phyloP scores from a whole-genome alignment of 2,113 vertebrate genomes.

The Dermatemys mawii region DNA sequence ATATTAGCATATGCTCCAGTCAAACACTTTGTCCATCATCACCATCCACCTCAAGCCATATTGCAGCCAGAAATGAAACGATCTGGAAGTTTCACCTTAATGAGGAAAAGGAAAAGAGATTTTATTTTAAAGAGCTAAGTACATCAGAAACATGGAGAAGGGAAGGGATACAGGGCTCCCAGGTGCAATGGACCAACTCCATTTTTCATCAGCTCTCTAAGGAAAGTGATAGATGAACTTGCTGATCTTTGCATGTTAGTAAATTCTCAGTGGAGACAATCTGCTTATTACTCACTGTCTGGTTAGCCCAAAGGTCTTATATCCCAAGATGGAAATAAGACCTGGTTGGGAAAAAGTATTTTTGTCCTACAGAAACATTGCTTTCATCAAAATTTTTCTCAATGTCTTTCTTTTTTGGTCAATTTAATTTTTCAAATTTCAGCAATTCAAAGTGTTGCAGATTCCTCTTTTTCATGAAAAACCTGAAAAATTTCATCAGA shows the following conservation, averaged over 20 bases:
- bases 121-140: background rate
- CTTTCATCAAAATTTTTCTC: background rate
- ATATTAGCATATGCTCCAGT: slow-evolving; percentile 40
- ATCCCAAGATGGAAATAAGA: background rate
- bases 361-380: background rate
- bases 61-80: slow-evolving; percentile 31
- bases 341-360: too few relatives aligned
- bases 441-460: background rate
- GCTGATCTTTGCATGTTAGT: background rate
- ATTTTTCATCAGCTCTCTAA: background rate
- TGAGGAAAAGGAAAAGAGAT: background rate
- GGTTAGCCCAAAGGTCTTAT: background rate
- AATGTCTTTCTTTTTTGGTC: background rate
- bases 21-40: slow-evolving; percentile 32
- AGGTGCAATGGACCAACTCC: background rate
- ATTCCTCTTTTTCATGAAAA: background rate
- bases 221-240: background rate
- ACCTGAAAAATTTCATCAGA: background rate
- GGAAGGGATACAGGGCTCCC: accelerated
- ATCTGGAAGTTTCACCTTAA: slow-evolving; percentile 9
- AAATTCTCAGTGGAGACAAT: background rate
- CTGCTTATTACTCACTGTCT: background rate
- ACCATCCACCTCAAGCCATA: slow-evolving; percentile 21
- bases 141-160: background rate
- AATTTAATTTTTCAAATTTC: background rate